phyloP scores from a whole-genome alignment of 2,797 vertebrate species.

The Coranthus polyacanthus region DNA sequence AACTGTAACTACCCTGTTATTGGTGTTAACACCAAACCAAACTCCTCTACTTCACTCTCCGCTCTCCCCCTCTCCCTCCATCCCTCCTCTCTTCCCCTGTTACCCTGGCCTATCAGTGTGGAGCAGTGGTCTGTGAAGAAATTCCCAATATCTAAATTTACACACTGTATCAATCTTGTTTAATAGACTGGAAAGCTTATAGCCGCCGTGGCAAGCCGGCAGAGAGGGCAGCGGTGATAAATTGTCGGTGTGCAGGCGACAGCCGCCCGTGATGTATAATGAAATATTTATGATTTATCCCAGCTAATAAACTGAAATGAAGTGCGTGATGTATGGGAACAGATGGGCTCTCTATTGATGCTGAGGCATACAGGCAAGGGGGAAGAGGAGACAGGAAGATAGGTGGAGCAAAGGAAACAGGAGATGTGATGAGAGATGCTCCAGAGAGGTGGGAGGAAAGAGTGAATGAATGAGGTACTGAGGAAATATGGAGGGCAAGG shows the following conservation, averaged over 20 bases:
- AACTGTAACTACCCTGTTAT: conserved; percentile 67
- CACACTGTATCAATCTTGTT: conserved; percentile 94
- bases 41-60: conserved; percentile 45
- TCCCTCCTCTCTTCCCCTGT: conserved; percentile 47
- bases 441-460: conserved; percentile 28
- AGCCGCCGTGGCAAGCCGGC: conserved; percentile 83
- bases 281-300: conserved; percentile 98
- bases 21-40: conserved; percentile 79
- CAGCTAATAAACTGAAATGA: conserved; percentile 96
- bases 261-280: conserved; percentile 90
- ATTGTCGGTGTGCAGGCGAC: conserved; percentile 88
- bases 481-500: conserved; percentile 51
- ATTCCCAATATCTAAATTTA: conserved; percentile 92
- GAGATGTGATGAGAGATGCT: conserved; percentile 72
- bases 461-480: conserved; percentile 35
- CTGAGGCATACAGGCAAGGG: conserved; percentile 70
- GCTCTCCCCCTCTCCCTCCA: conserved; percentile 30
- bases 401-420: conserved; percentile 63
- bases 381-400: conserved; percentile 68
- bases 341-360: conserved; percentile 91
- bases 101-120: conserved; percentile 84
- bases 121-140: conserved; percentile 90
- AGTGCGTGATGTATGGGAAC: conserved; percentile 92
- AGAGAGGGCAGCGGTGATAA: conserved; percentile 90
- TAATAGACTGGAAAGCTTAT: conserved; percentile 94